Base-by-base conservation (phyloP, 2,888 invertebrate species). In the Anoncus sp. region DNA sequence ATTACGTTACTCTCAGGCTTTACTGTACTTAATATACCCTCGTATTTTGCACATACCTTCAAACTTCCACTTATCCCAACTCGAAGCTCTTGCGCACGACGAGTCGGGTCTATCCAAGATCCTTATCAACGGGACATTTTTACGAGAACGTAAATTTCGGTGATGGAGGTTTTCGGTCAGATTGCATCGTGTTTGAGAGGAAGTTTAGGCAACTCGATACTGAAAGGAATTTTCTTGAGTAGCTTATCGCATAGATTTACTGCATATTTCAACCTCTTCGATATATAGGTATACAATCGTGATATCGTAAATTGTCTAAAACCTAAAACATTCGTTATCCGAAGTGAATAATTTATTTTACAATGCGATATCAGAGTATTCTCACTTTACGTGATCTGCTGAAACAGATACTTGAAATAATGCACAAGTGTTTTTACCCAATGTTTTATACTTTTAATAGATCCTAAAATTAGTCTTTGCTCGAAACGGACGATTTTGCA, bases 111-210 rank as follows among this genome's bases (percentile, higher is more conserved):
- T 53, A 71, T 43, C 69, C 31, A 27, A 51, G 43, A 71, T 53
- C 14, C 60, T 53, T 38, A 71, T 62, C 62, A 20, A 20, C 16
- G 31, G 27, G 53, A 71, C 51, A 53, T 71, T 62, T 53, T n/a
- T 31, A 40, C 45, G 45, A 71, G 53, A 62, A 53, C 31, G 71
- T 71, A 62, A 62, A 62, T 71, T 60, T 62, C 31, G 51, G 43
- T 71, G 62, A 71, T 35, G 53, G 38, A 38, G 62, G 31, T 51
- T 51, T 47, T 63, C 47, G 20, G 27, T 16, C 14, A 63, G 27
- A 47, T 63, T 31, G 18, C 45, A 57, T 18, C 27, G 27, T 27
- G 18, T 47, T 63, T 47, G 31, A 18, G 35, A 45, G 31, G 20
- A 40, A 53, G 53, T 45, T 31, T 18, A 12, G 2, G n/a, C 40